These are phyloP conservation scores for Morinoia aosen DNA, from an alignment of 2,888 invertebrate species.

Conservation along the genomic window DNA sequence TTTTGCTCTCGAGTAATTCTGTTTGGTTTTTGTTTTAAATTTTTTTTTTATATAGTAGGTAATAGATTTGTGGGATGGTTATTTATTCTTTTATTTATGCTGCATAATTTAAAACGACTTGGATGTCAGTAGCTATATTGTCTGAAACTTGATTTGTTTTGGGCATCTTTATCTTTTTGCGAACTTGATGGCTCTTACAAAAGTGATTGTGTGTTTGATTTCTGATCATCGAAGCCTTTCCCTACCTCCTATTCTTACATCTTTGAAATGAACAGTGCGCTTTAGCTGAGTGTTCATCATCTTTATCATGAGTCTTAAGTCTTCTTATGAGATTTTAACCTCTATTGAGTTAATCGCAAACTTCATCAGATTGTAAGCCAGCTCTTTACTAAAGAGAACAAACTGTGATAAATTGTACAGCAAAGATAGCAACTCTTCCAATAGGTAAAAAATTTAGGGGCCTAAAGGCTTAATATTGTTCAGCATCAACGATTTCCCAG, in stretches of 20 bases:
- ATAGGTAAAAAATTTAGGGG: no score
- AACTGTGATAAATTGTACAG: no score
- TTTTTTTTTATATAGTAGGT: not conserved
- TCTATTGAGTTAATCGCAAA: no score
- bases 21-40: not conserved
- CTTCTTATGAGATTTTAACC: no score
- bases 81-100: no score
- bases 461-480: no score
- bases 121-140: not conserved
- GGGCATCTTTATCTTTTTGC: not conserved
- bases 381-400: no score
- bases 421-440: no score
- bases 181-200: not conserved
- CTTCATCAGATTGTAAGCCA: no score
- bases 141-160: not conserved
- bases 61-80: not conserved
- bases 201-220: not conserved
- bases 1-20: not conserved
- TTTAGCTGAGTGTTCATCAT: no score
- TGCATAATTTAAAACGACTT: not conserved
- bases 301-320: no score
- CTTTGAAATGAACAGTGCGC: not conserved
- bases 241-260: not conserved
- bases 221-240: not conserved
- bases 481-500: no score